Evolutionary conservation across 2,113 vertebrate species (phyloP), one percentile per base, ranked within the genome.

Genomic region (Carettochelys insculpta): DNA sequence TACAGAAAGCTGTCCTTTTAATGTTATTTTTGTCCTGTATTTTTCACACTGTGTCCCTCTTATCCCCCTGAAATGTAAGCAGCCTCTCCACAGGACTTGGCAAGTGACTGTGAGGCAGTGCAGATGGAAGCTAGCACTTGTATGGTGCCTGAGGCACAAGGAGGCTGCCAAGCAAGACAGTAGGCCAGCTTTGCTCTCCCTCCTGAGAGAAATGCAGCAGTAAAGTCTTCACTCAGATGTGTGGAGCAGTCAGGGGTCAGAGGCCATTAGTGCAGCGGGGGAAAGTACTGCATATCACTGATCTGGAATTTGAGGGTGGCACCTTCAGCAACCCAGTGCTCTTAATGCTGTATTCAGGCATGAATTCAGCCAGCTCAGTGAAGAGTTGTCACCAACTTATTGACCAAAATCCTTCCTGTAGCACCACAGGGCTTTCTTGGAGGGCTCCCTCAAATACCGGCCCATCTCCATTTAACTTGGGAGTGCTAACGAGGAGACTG

Each of bases 301-400:
- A 48, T 50, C 45, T 0, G 1, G 61, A n/a, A 3, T 90, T 94
- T 90, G 52, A 85, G 77, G 88, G 50, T 80, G 54, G 75, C 41
- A n/a, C 5, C 54, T 92, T 27, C 75, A 65, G 56, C 85, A 84
- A 29, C 71, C 84, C 54, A 91, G 89, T 83, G 8, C 38, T 6
- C 34, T 3, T 65, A 80, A 76, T 54, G 87, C 19, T 34, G 52
- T 19, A 25, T 45, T 41, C 27, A 80, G 20, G 45, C 79, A 77
- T 34, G 4, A 50, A 54, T 83, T 79, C 89, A 48, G 45, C 41
- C 82, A 96, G 83, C n/a, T 90, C 91, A 92, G 90, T 53, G 78
- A 92, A 94, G 25, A 88, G 61, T 93, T 97, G 89, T 89, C 95
- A 96, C 90, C 95, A 96, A 92, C 93, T 95, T 12, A 14, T 12